Evolutionary conservation across 2,888 invertebrate species (phyloP), one percentile per base, ranked within the genome.

Genomic region (Synergus laeviventris): DNA sequence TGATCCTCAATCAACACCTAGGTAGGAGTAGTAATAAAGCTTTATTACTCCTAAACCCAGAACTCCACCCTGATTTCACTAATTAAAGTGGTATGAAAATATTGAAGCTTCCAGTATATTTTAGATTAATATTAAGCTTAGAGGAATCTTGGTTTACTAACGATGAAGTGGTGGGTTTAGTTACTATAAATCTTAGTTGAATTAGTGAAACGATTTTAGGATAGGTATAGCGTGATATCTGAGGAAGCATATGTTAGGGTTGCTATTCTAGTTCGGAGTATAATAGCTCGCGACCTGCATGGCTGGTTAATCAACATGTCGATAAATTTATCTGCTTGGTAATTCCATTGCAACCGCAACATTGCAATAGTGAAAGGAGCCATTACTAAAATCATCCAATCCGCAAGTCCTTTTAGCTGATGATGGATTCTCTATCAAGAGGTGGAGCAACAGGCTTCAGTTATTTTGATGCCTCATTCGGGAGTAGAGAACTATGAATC

Each of bases 371-470:
- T 70, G 70, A 70, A 70, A 70, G 70, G 70, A 49, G 49, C 70
- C 18, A 70, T 70, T 70, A 70, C 70, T 49, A 54, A 70, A 70
- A 70, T 70, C 70, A 70, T 54, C 36, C 49, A 70, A 70, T 70
- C 70, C 70, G 49, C 49, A 54, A 70, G 70, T 70, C 70, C 70
- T 70, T 54, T 59, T 54, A 70, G 49, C 31, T 54, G 49, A 70
- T 54, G 49, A 70, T 70, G 36, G 49, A 70, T 70, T 49, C 70
- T 70, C 49, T 36, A 70, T 70, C 70, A n/a, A 36, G 36, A 54
- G 70, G n/a, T 36, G 49, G 18, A 66, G 45, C 66, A 70, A 70
- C 70, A 70, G 49, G 49, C 49, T 70, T 49, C n/a, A 54, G 54
- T 54, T 18, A 70, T 49, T 54, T 36, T 70, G 49, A 70, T 70